Evolutionary conservation across 1,140 invertebrate species (phyloP), one percentile per base, ranked within the genome.

Genomic region (Lysiphlebus fabarum): DNA sequence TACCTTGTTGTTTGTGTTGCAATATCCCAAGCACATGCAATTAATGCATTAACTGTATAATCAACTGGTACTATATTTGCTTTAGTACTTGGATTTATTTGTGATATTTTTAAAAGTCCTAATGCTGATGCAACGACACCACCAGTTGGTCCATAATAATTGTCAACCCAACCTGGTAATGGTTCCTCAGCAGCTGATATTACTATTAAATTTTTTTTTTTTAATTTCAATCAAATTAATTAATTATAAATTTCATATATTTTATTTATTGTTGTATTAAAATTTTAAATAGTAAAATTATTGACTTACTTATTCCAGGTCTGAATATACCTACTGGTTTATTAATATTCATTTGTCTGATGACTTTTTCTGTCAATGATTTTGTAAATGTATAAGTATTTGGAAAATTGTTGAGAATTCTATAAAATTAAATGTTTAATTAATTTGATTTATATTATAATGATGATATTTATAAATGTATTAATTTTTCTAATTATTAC

Each of bases 51-150:
- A 7, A 90, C 84, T 26, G 87, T 85, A 58, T 87, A 82, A 81
- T 93, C 91, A 9, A 88, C 89, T 6, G 91, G 91, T 26, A 93
- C 84, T 26, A 93, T 75, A 70, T 93, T 90, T 11, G 89, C 84
- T 47, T 78, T 80, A 17, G 77, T 77, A 45, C 81, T 72, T 8
- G 69, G 65, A 69, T 85, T 76, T 57, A 55, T 26, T 55, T 83
- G 79, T 68, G 90, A 81, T 51, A 83, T 84, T 65, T 85, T 83
- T 38, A 92, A 70, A 34, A 92, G 67, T 50, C 90, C 90, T 67
- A 85, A 82, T 11, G 83, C 83, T 48, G 78, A 71, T 44, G 78
- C 79, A 36, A 80, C 77, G 47, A 77, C 72, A 37, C 84, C 70
- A 49, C 83, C 89, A 68, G 86, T 87, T 50, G 89, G 85, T 48